A percentile compares a stretch with the other conserved stretches of the same genome.
These are phyloP conservation scores for Micronisus gabar DNA, from an alignment of 2,113 vertebrate species.

Conservation along the genomic window DNA sequence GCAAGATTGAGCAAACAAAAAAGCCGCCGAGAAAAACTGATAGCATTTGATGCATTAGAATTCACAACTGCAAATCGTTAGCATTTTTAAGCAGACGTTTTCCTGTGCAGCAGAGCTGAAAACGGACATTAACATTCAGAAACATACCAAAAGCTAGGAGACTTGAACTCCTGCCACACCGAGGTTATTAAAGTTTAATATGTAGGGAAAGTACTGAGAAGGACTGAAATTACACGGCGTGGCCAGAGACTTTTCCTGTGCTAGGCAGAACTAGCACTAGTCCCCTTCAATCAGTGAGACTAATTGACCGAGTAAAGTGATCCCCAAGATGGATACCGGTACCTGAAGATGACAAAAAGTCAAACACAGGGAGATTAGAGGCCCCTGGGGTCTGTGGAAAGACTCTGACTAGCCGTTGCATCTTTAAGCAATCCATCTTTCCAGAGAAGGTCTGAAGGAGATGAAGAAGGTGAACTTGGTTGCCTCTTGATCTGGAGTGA, in stretches of 20 bases:
- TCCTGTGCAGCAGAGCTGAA: not conserved
- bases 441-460: not conserved
- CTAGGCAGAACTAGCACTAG: not conserved
- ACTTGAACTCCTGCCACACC: not conserved
- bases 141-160: not conserved
- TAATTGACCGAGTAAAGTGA: not conserved
- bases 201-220: not conserved
- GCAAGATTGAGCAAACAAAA: not conserved
- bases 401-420: not conserved
- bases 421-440: not conserved
- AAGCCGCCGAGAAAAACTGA: not conserved
- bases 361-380: not conserved
- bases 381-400: not conserved
- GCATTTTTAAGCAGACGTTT: not conserved
- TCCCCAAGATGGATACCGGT: not conserved
- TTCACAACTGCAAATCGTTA: not conserved
- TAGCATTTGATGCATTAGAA: not conserved
- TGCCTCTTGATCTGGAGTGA: not conserved
- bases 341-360: not conserved
- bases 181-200: slow-evolving; percentile 3
- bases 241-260: not conserved
- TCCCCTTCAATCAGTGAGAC: not conserved
- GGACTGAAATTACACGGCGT: not conserved
- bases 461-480: not conserved
- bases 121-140: not conserved